These are phyloP conservation scores for Hephaestus fuliginosus DNA, from an alignment of 2,797 vertebrate species.

Conservation along the genomic window DNA sequence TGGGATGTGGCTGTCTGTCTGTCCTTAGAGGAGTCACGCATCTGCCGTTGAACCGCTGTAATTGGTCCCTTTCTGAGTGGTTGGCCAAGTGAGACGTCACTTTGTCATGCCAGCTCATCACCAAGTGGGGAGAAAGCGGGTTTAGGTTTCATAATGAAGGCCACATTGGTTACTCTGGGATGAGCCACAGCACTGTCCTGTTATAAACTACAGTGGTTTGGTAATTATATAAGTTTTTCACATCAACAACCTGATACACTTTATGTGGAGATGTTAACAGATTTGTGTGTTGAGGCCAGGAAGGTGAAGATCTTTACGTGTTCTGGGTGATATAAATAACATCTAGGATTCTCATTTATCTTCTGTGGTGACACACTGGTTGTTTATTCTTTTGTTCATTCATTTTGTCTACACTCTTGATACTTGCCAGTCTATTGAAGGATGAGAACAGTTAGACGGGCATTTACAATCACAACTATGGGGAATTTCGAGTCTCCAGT, in stretches of 20 bases:
- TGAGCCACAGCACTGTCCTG: constrained; percentile 64
- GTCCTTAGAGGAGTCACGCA: constrained; percentile 38
- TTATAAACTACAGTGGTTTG: constrained; percentile 61
- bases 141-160: constrained; percentile 65
- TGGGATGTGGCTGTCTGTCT: constrained; percentile 25
- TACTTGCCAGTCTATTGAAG: constrained; percentile 14
- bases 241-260: constrained; percentile 53
- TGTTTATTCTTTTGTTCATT: constrained; percentile 25
- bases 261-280: constrained; percentile 26
- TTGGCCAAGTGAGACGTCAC: constrained; percentile 69
- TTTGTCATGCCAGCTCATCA: constrained; percentile 62
- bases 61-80: constrained; percentile 49
- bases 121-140: constrained; percentile 42
- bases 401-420: constrained; percentile 19
- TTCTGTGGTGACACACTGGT: constrained; percentile 11
- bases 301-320: constrained; percentile 17
- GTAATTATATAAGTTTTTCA: constrained; percentile 57
- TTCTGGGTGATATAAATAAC: constrained; percentile 34
- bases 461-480: constrained; percentile 51
- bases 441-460: constrained; percentile 37
- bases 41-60: constrained; percentile 39
- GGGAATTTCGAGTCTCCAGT: constrained; percentile 66
- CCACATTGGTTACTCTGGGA: constrained; percentile 64
- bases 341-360: constrained; percentile 5
- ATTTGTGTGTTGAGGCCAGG: constrained; percentile 9